Percentiles rank a stretch among this genome's conserved stretches.
These are phyloP conservation scores for Spialia ferax DNA, from an alignment of 2,888 invertebrate genomes.

Conservation along the genomic window DNA sequence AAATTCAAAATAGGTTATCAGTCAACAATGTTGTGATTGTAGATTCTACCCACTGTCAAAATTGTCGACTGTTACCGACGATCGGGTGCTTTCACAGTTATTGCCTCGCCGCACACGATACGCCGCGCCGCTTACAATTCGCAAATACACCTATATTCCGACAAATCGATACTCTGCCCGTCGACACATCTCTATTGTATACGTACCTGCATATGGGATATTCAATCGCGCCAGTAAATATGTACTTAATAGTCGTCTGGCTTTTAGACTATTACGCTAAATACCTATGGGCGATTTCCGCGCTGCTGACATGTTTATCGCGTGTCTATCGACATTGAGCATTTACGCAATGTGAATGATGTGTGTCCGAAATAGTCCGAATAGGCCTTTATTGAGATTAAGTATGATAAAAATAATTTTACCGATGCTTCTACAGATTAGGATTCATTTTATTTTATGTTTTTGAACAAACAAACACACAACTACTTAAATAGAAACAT, in stretches of 20 bases:
- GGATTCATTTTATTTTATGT: too few species aligned
- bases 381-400: too few species aligned
- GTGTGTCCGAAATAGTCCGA: too few species aligned
- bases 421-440: too few species aligned
- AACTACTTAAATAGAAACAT: too few species aligned
- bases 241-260: neutral
- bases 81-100: conserved; percentile 9
- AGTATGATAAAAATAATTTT: too few species aligned
- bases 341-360: too few species aligned
- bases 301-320: neutral
- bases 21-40: conserved; percentile 3
- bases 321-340: neutral
- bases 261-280: conserved; percentile 16
- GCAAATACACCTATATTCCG: conserved; percentile 16
- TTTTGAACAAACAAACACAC: too few species aligned
- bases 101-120: conserved; percentile 18
- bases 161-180: conserved; percentile 36
- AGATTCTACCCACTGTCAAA: conserved; percentile 6
- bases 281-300: neutral
- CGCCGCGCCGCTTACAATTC: conserved; percentile 18
- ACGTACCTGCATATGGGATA: conserved; percentile 32
- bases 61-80: conserved; percentile 10
- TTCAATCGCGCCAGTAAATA: conserved; percentile 23
- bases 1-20: too few species aligned
- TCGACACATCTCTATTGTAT: conserved; percentile 28